Conservation (phyloP, 2,797 vertebrate species). For the Staurois parvus region DNA sequence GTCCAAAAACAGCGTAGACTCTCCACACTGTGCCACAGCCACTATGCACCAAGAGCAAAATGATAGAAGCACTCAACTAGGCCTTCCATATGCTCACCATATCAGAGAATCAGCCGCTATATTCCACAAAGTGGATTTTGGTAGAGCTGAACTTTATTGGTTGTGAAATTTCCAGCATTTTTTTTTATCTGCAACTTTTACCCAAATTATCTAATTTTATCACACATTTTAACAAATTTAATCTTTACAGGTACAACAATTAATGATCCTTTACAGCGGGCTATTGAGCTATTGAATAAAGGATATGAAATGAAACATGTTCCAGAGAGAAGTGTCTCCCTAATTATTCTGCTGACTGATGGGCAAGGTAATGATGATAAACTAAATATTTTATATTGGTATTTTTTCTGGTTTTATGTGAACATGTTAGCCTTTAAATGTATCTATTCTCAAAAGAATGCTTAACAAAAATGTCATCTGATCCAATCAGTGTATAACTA, state of each 20-base stretch:
- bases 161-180: neutral
- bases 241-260: slow-evolving; percentile 35
- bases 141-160: too few relatives aligned
- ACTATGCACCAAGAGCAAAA: too few relatives aligned
- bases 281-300: slow-evolving; percentile 20
- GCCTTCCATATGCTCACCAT: too few relatives aligned
- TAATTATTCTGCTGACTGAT: slow-evolving; percentile 47
- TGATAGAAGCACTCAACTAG: too few relatives aligned
- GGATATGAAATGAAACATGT: slow-evolving; percentile 7
- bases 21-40: too few relatives aligned
- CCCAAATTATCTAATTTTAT: neutral
- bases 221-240: neutral
- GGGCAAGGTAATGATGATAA: slow-evolving; percentile 25
- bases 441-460: too few relatives aligned
- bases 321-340: slow-evolving; percentile 28
- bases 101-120: too few relatives aligned
- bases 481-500: too few relatives aligned
- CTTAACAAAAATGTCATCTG: too few relatives aligned
- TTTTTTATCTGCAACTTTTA: neutral
- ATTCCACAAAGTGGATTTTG: too few relatives aligned
- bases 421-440: neutral
- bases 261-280: slow-evolving; percentile 24
- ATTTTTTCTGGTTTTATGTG: neutral
- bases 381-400: neutral
- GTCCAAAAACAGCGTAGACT: too few relatives aligned